Percentiles rank a stretch among this genome's conserved stretches.
These are phyloP conservation scores for Anthoptus insignis DNA, from an alignment of 2,888 invertebrate species.

Conservation along the genomic window DNA sequence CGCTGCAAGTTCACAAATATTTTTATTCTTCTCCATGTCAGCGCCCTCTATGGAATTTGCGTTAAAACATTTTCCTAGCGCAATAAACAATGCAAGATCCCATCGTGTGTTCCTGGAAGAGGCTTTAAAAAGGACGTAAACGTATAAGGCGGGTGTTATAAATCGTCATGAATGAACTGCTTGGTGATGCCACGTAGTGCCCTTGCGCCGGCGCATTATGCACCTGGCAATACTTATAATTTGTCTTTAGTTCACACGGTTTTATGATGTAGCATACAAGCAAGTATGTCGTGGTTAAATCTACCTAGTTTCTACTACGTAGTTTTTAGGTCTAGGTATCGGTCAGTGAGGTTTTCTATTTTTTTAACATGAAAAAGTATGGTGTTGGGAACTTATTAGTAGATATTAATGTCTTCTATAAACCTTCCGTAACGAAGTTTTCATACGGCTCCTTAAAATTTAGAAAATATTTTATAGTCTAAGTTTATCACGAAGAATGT, in stretches of 20 bases:
- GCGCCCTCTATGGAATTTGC: slow-evolving; percentile 16
- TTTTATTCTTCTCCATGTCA: background rate
- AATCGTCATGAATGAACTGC: slow-evolving; percentile 75
- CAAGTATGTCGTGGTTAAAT: too few species aligned
- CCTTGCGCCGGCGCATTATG: slow-evolving; percentile 52
- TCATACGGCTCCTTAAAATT: too few species aligned
- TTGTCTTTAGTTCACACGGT: slow-evolving; percentile 1
- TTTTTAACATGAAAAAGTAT: too few species aligned
- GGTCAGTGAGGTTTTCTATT: too few species aligned
- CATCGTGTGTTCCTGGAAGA: slow-evolving; percentile 29
- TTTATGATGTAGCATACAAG: background rate
- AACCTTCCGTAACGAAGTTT: too few species aligned
- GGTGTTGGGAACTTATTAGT: too few species aligned
- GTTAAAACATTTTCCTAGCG: slow-evolving; percentile 39
- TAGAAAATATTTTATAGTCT: too few species aligned
- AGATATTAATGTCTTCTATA: too few species aligned
- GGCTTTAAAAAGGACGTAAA: slow-evolving; percentile 34
- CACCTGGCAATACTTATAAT: slow-evolving; percentile 25
- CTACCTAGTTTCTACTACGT: too few species aligned
- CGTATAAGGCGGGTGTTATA: slow-evolving; percentile 60
- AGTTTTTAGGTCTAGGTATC: too few species aligned
- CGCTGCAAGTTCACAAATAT: too few species aligned
- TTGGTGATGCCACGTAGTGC: slow-evolving; percentile 66
- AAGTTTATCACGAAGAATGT: too few species aligned
- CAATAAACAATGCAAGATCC: slow-evolving; percentile 35